Base-by-base conservation (phyloP, 2,797 vertebrate species). In the Eospalax fontanierii region DNA sequence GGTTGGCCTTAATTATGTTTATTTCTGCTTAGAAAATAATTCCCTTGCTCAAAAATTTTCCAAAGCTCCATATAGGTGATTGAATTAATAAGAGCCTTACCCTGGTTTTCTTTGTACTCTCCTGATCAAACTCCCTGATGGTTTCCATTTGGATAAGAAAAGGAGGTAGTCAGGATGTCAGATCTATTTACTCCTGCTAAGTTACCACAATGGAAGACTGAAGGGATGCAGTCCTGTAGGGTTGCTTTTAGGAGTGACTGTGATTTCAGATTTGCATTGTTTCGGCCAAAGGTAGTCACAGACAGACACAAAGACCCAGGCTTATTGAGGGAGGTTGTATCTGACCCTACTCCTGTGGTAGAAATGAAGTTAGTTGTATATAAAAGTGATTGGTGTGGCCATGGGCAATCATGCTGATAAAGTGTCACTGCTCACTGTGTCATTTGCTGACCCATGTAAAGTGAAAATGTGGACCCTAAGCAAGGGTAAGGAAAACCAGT, bases 11-110 rank as follows among this genome's bases (percentile, higher is more conserved):
- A 61, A 87, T 84, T 50, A 68, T 76, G 70, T 63, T 76, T 19
- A 57, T 73, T 92, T 92, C 74, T 92, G 54, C 59, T 85, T 88
- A 66, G 73, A 80, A 76, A 71, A 71, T 19, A 6, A 24, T 90
- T 76, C 43, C 43, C 30, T 19, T 71, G 28, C 11, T 86, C 22
- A 66, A 88, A 57, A 30, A 10, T 84, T 87, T 90, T 65, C 78
- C 74, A 35, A 87, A 40, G 54, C 8, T 90, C 63, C 22, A 19
- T 11, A 28, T 59, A 63, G 50, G 33, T 87, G 35, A 30, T 50
- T 95, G 50, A 83, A 66, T 87, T 70, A 70, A 26, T 28, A 30
- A 21, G 28, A 21, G 1, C n/a, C 35, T 75, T 63, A 22, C 3
- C 33, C 19, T 80, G 76, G 35, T 40, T 78, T 89, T 57, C 84